These are phyloP conservation scores for Tretioscincus oriximinensis DNA, from an alignment of 2,113 vertebrate genomes.

Conservation along the genomic window DNA sequence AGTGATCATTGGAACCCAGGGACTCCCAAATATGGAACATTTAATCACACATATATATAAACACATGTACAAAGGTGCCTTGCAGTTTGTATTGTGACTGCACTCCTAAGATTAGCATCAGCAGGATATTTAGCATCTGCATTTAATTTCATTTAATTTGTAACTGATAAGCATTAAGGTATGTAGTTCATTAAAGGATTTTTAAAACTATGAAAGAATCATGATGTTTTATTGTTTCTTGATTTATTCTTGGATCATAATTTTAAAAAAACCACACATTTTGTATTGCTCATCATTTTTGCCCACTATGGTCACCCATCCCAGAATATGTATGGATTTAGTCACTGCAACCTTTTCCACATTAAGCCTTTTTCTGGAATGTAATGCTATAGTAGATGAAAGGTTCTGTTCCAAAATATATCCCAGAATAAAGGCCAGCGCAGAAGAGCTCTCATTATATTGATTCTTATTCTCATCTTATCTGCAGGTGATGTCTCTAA, in stretches of 20 bases:
- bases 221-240: not conserved
- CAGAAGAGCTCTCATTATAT: not conserved
- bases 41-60: no score
- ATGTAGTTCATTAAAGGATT: accelerated
- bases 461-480: not conserved
- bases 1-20: no score
- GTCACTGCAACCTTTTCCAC: no score
- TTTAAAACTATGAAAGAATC: not conserved
- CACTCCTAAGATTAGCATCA: not conserved
- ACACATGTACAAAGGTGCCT: no score
- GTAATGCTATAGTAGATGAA: no score
- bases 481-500: not conserved
- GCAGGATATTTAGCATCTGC: not conserved
- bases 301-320: not conserved
- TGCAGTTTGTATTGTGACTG: accelerated
- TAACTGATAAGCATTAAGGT: not conserved
- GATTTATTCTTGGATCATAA: not conserved
- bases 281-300: not conserved
- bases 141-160: not conserved
- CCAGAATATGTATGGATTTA: not conserved
- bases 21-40: no score
- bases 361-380: no score
- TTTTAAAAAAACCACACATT: not conserved
- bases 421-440: no score
- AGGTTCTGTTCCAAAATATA: no score